Base-by-base conservation (phyloP, 1,140 invertebrate species). In the Fopius arisanus region DNA sequence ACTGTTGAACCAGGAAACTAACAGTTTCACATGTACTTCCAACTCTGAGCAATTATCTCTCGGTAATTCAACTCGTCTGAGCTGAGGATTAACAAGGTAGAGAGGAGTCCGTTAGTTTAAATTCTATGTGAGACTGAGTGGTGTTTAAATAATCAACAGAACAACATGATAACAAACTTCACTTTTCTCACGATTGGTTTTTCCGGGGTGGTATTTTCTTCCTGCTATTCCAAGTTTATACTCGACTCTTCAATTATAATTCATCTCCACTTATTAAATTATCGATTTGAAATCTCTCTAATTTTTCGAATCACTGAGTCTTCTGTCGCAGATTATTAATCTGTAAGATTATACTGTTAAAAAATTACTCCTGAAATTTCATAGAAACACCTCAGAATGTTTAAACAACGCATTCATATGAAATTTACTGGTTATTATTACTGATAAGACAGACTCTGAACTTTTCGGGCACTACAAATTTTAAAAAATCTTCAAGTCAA, bases 1-100 rank as follows among this genome's bases (percentile, higher is more conserved):
- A 54, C 48, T 54, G 48, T 54, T 54, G 48, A 54, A 54, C 48
- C 48, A 54, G 48, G 48, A 54, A 54, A 54, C 48, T 54, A 54
- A 54, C 19, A 54, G 48, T 54, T 54, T 54, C 48, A 54, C 48
- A 54, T 54, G 48, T 54, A 21, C 48, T 54, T 16, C 48, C 19
- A 54, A 54, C 16, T 54, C 48, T 2, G 3, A 54, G 48, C 43
- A 48, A 48, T 48, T 54, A 54, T 54, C 3, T 54, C 19, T 54
- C 48, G 48, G 19, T 54, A 54, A 54, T 54, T 54, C 48, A 54
- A 54, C 48, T 54, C 48, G 48, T 54, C 48, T 54, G 48, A 21
- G 7, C 48, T 54, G 10, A 19, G 48, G 48, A 54, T 54, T 54
- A 54, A 26, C 16, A 4, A 54, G 10, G n/a, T 3, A 54, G 9